Percentiles rank a stretch among this genome's conserved stretches.
These are phyloP conservation scores for Capromys pilorides DNA, from an alignment of 2,797 vertebrate genomes.

Conservation along the genomic window DNA sequence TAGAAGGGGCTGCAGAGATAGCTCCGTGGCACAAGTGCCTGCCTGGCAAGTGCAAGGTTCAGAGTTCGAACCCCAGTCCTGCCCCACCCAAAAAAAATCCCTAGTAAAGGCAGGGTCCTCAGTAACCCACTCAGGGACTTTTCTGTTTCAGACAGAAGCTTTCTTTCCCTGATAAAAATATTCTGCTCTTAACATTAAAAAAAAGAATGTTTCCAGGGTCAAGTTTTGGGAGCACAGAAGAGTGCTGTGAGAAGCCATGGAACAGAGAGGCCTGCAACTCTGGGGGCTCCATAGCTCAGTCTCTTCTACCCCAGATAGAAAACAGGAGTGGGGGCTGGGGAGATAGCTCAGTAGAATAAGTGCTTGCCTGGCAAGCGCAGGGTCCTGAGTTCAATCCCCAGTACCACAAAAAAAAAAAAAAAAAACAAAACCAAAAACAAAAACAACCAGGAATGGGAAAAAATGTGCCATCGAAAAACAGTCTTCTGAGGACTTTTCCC, in stretches of 20 bases:
- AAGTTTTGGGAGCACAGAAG: neutral
- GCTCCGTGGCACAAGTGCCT: no score
- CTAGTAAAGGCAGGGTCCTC: no score
- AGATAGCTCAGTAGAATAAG: no score
- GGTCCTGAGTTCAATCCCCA: no score
- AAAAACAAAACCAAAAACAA: no score
- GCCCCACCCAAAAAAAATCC: no score
- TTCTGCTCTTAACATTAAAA: neutral
- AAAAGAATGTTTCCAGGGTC: constrained; percentile 10
- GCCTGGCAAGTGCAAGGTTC: no score
- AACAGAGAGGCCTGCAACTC: neutral
- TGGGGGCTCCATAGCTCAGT: neutral
- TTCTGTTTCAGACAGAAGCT: neutral
- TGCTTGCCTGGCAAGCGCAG: no score
- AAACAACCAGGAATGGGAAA: neutral
- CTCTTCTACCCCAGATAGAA: neutral
- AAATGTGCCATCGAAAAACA: neutral
- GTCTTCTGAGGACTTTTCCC: neutral
- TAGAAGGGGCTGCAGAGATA: neutral
- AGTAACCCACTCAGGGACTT: no score
- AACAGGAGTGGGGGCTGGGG: neutral
- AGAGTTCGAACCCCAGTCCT: no score
- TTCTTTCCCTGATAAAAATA: neutral
- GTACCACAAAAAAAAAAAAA: no score
- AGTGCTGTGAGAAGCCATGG: neutral